Evolutionary conservation across 2,113 vertebrate species (phyloP), one percentile per base, ranked within the genome.

Genomic region (Cyanoderma ruficeps): DNA sequence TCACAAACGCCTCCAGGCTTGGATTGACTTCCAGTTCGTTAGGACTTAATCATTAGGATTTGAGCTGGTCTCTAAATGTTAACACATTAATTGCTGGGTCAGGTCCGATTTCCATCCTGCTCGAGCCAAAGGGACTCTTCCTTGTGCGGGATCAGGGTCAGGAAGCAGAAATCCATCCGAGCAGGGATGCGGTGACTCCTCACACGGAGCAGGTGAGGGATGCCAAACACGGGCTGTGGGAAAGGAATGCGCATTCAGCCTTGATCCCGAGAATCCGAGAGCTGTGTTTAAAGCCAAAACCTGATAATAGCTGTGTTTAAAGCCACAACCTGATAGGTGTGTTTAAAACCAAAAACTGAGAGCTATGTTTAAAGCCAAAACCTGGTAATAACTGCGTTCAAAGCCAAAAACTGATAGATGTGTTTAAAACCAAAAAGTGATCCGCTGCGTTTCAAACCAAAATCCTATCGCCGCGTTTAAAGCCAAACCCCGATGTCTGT

Each of bases 211-310:
- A 21, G 4, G 16, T 3, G 39, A 68, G 57, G 49, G 49, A 22
- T 14, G 55, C 10, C 22, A 15, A 7, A 22, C 2, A 2, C 7
- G 35, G 31, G 0, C 30, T 6, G 1, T 3, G 52, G 23, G 15
- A 52, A n/a, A 61, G 65, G 42, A 35, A n/a, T 11, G 2, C 3
- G 3, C 1, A 7, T 81, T 79, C 69, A 25, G 44, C 75, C 78
- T 49, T 6, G 11, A 79, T 49, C 78, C 65, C 71, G 11, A 23
- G 23, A 42, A 74, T 27, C 11, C 1, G 11, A 41, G 63, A 47
- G 23, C 42, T 56, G 37, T 1, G 3, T 41, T 67, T 35, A 22
- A 35, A 63, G 8, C 24, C 57, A 31, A 30, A 44, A 57, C 1
- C 41, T 20, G 39, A 37, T 28, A 56, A n/a, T n/a, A 14, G 12